Percentiles rank a stretch among this genome's conserved stretches.
Evolutionary conservation across 2,113 vertebrate genomes (phyloP).

Genomic region (Amphiprion percula): DNA sequence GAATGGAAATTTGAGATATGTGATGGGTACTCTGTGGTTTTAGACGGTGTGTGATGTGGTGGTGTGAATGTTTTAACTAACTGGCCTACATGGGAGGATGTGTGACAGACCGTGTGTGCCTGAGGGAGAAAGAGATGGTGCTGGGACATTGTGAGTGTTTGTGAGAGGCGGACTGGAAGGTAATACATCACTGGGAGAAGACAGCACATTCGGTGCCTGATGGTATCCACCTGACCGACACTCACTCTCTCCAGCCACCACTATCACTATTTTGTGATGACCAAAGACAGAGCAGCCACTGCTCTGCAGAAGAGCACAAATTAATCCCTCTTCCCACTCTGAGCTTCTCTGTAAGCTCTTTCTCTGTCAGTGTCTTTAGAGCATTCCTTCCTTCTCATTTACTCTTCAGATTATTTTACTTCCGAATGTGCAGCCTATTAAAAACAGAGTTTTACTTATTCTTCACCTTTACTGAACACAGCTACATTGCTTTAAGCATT

Average conservation of each 20-base stretch:
- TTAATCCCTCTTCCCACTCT: background rate
- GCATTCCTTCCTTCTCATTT: background rate
- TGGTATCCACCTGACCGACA: slow-evolving; percentile 24
- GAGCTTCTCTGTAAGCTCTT: background rate
- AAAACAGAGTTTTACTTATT: background rate
- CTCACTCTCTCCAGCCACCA: slow-evolving; percentile 7
- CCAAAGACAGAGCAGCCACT: slow-evolving; percentile 11
- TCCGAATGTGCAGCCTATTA: background rate
- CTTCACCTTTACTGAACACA: background rate
- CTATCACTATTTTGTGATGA: slow-evolving; percentile 24
- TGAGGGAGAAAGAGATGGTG: slow-evolving; percentile 22
- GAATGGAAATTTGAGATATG: background rate
- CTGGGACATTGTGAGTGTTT: slow-evolving; percentile 33
- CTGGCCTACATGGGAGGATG: slow-evolving; percentile 11
- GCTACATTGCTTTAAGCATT: slow-evolving; percentile 13
- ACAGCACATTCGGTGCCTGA: slow-evolving; percentile 15
- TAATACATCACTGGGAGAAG: slow-evolving; percentile 45
- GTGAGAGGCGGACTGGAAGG: slow-evolving; percentile 30
- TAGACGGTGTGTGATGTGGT: slow-evolving; percentile 1
- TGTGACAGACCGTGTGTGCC: slow-evolving; percentile 27
- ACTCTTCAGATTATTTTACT: background rate
- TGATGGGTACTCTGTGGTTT: slow-evolving; percentile 10
- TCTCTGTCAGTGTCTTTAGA: background rate
- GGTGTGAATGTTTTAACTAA: slow-evolving; percentile 43
- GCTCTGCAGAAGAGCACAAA: background rate